phyloP scores from a whole-genome alignment of 2,113 vertebrate species.

The Tachycineta bicolor region DNA sequence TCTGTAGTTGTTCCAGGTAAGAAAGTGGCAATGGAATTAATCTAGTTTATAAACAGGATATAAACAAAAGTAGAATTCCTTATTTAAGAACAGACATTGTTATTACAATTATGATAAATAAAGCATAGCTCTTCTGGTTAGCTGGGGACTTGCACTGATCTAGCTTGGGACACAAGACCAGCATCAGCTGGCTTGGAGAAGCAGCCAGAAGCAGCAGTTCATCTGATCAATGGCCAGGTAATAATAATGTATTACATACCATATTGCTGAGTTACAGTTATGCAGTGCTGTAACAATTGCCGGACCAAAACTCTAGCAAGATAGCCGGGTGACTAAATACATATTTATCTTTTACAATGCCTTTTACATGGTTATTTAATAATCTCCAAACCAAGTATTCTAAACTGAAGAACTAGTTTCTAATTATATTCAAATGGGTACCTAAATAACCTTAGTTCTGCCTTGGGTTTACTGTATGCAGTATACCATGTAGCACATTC shows the following conservation, averaged over 20 bases:
- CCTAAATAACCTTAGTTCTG: conserved; percentile 34
- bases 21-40: not conserved
- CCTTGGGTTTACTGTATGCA: not conserved
- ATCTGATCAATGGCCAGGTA: conserved; percentile 46
- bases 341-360: conserved; percentile 4
- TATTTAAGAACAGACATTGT: not conserved
- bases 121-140: not conserved
- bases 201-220: not conserved
- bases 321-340: not conserved
- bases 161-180: not conserved
- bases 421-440: not conserved
- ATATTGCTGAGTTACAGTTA: conserved; percentile 29
- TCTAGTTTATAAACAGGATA: not conserved
- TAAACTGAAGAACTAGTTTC: conserved; percentile 11
- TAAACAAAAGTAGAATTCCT: not conserved
- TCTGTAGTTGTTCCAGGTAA: not conserved
- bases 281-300: not conserved
- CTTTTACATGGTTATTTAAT: conserved; percentile 17
- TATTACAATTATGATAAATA: not conserved
- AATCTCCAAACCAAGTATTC: not conserved
- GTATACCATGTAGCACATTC: not conserved
- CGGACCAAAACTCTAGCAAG: not conserved
- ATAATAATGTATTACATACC: conserved; percentile 15
- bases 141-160: not conserved
- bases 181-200: not conserved